Conservation (phyloP, 1,140 invertebrate species). For the Pseudomyrmex dendroicus region DNA sequence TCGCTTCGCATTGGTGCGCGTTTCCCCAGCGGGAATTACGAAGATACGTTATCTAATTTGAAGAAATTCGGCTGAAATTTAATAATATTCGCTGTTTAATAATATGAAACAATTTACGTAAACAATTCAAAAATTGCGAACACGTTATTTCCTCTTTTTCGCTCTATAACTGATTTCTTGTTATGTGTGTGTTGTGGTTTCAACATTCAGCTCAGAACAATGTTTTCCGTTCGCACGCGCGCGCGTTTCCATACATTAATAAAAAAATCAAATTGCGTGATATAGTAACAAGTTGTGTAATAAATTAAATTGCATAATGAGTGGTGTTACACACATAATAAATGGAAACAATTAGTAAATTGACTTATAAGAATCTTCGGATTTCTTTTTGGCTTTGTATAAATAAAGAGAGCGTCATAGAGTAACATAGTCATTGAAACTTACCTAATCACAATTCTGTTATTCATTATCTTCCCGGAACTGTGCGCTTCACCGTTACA, state of each 20-base stretch:
- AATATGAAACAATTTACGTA: neutral
- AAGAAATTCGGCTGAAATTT: constrained; percentile 11
- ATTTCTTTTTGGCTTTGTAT: too few relatives aligned
- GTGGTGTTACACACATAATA: too few relatives aligned
- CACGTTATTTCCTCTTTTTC: neutral
- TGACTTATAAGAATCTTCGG: too few relatives aligned
- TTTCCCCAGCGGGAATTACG: constrained; percentile 10
- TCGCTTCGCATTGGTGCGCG: constrained; percentile 8
- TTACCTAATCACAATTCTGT: constrained; percentile 17
- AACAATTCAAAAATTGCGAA: neutral
- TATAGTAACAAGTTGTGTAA: too few relatives aligned
- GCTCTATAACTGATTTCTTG: too few relatives aligned
- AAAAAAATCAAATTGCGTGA: neutral
- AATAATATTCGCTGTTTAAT: constrained; percentile 6
- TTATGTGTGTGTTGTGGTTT: too few relatives aligned
- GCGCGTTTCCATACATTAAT: neutral
- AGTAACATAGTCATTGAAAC: neutral
- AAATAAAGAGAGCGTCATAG: neutral
- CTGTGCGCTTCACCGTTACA: constrained; percentile 1
- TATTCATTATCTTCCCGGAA: constrained; percentile 30
- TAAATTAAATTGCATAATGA: too few relatives aligned
- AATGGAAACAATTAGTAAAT: too few relatives aligned
- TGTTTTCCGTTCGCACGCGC: too few relatives aligned
- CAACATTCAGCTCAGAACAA: too few relatives aligned
- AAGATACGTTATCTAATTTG: neutral